Base-by-base conservation (phyloP, 2,888 invertebrate genomes). In the Heliconius erato region DNA sequence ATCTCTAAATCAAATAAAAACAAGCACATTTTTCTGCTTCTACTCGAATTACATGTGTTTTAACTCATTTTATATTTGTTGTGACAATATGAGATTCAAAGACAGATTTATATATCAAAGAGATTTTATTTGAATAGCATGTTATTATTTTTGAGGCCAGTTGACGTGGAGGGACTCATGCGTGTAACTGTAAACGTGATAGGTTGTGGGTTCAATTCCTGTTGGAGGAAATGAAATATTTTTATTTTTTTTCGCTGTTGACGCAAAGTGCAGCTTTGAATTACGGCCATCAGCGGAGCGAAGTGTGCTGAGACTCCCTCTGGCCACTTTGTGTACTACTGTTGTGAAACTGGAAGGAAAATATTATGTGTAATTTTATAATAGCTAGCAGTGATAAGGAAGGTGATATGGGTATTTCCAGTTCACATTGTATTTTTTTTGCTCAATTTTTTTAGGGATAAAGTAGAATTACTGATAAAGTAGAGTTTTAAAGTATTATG, bases 1-100 rank as follows among this genome's bases (percentile, higher is more conserved):
- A 88, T 88, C 85, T 86, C 84, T 86, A 90, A 89, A 92, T 91
- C 89, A 89, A 90, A 91, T 89, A 87, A 82, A 85, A 86, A 86
- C 87, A 86, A 85, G 80, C 78, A 82, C 80, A 83, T 80, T 85
- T 83, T 82, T 49, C 79, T 79, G 74, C 79, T 79, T 80, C 63
- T 54, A 82, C 72, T 80, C 81, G 79, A 78, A 84, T 83, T 83
- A 83, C 81, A 81, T 82, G 69, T 84, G 63, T 84, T 85, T 84
- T 83, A 80, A 79, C 74, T 84, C 81, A 82, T 84, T 84, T 81
- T 84, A 78, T 77, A 74, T 79, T 82, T 83, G 28, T 77, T 79
- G 28, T 69, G 19, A 72, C 28, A 71, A 26, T 54, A 77, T 26
- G 16, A n/a, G 40, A 78, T 44, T 63, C 23, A 35, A 59, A 76